These are phyloP conservation scores for Spicauda simplicius DNA, from an alignment of 2,888 invertebrate genomes.

Conservation along the genomic window DNA sequence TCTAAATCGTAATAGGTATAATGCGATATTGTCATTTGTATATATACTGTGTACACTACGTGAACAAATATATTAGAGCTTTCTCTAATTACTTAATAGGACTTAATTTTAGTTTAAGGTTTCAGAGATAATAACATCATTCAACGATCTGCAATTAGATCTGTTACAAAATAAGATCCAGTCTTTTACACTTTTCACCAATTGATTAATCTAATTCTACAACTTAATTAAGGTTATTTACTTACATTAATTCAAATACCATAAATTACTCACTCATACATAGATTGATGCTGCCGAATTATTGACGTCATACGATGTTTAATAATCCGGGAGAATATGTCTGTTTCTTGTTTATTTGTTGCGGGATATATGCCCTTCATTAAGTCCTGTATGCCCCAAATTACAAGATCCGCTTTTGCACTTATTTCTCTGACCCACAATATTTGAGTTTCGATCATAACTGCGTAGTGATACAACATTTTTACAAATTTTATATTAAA, in stretches of 20 bases:
- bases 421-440: slow-evolving; percentile 67
- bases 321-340: slow-evolving; percentile 50
- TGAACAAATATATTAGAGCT: too few species aligned
- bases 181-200: too few species aligned
- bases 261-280: slow-evolving; percentile 55
- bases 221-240: too few species aligned
- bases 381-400: slow-evolving; percentile 63
- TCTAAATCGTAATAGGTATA: too few species aligned
- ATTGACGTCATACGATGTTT: slow-evolving; percentile 57
- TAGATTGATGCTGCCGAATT: slow-evolving; percentile 56
- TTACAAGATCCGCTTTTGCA: slow-evolving; percentile 62
- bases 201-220: too few species aligned
- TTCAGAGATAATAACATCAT: too few species aligned
- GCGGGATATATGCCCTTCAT: slow-evolving; percentile 55
- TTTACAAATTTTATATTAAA: background rate
- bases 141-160: too few species aligned
- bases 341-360: slow-evolving; percentile 45
- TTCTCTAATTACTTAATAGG: too few species aligned
- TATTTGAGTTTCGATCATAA: slow-evolving; percentile 64
- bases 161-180: too few species aligned
- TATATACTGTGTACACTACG: too few species aligned
- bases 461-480: slow-evolving; percentile 45
- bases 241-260: background rate
- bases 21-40: too few species aligned
- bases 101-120: too few species aligned